A percentile compares a stretch with the other conserved stretches of the same genome.
Evolutionary conservation across 2,113 vertebrate species (phyloP).

Genomic region (Sorex fumeus): DNA sequence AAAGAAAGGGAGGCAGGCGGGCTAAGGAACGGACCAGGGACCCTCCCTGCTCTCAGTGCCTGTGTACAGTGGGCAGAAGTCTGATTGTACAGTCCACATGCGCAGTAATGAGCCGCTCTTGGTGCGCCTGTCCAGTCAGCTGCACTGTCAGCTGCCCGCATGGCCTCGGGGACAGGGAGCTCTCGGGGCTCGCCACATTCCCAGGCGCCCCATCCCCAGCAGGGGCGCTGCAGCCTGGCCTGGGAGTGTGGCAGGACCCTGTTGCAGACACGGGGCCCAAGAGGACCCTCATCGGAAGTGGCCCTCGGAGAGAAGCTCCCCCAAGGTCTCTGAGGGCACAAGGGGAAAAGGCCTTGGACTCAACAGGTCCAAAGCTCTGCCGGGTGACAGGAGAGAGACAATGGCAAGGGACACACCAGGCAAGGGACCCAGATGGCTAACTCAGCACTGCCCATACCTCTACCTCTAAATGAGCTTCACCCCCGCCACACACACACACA

Average conservation of each 20-base stretch:
- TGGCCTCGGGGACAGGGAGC: rapidly evolving
- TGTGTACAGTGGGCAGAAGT: not conserved
- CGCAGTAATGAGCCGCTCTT: not conserved
- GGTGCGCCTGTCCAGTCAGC: not conserved
- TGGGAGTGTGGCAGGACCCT: not conserved
- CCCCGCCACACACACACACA: not conserved
- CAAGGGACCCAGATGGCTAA: not conserved
- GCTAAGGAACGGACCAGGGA: not conserved
- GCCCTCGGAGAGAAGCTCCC: not conserved
- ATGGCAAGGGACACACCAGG: too few species aligned
- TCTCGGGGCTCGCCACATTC: too few species aligned
- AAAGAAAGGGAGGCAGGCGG: conserved; percentile 2
- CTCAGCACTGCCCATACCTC: too few species aligned
- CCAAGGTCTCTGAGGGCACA: not conserved
- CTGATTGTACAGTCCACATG: not conserved
- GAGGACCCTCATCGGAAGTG: not conserved
- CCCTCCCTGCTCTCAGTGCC: not conserved
- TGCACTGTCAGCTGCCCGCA: not conserved
- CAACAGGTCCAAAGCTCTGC: not conserved
- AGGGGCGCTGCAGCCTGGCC: not conserved
- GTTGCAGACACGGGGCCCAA: not conserved
- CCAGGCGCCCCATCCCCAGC: not conserved
- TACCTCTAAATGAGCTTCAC: not conserved
- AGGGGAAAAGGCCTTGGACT: not conserved
- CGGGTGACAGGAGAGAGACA: too few species aligned